phyloP scores from a whole-genome alignment of 1,140 invertebrate genomes.

The Choristoneura fumiferana region DNA sequence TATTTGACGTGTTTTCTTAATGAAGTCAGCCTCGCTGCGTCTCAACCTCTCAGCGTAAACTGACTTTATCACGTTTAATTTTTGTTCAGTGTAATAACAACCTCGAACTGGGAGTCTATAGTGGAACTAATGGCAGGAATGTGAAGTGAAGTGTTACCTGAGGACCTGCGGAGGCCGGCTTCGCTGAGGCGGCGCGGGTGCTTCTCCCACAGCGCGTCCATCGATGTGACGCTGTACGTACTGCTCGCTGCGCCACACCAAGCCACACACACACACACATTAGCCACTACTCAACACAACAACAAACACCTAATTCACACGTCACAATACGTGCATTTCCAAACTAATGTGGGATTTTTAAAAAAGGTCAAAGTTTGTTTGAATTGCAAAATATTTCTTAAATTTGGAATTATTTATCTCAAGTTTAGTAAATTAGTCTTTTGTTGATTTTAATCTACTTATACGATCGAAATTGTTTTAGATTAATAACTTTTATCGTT shows the following conservation, averaged over 20 bases:
- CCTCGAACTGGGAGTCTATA: not conserved
- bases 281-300: slow-evolving; percentile 58
- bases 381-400: not conserved
- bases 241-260: slow-evolving; percentile 80
- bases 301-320: slow-evolving; percentile 18
- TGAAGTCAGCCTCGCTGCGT: too few species aligned
- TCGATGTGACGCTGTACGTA: slow-evolving; percentile 80
- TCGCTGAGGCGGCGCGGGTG: slow-evolving; percentile 84
- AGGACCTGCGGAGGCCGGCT: slow-evolving; percentile 83
- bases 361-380: not conserved
- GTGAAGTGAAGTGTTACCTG: slow-evolving; percentile 79
- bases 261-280: slow-evolving; percentile 71
- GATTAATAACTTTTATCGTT: slow-evolving; percentile 3
- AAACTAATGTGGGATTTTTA: slow-evolving; percentile 7
- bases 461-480: slow-evolving; percentile 4
- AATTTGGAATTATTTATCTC: not conserved
- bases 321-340: not conserved
- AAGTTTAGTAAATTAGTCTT: slow-evolving; percentile 16
- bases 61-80: too few species aligned
- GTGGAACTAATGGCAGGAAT: not conserved
- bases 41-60: too few species aligned
- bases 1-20: too few species aligned
- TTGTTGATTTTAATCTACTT: slow-evolving; percentile 7
- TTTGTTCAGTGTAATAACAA: too few species aligned
- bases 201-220: slow-evolving; percentile 85